These are phyloP conservation scores for Drosophila picticornis DNA, from an alignment of 2,888 invertebrate genomes.

Conservation along the genomic window DNA sequence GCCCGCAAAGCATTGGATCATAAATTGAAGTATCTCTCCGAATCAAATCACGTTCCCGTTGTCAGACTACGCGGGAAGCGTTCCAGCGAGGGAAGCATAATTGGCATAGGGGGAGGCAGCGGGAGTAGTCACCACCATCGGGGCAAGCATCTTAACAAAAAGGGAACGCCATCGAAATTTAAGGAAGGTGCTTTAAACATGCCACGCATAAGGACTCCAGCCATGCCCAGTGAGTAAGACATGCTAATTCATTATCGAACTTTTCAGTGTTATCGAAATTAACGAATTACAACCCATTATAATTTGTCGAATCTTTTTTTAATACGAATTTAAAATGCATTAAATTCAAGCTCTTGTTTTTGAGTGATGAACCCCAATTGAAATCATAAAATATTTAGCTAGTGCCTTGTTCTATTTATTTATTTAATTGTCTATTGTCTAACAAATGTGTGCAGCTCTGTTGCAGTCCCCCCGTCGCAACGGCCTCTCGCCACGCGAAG, in stretches of 20 bases:
- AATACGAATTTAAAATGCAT: no score
- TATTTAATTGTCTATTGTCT: neutral
- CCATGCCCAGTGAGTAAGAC: conserved; percentile 31
- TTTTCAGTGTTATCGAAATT: neutral
- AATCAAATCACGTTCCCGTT: conserved; percentile 8
- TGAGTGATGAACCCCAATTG: neutral
- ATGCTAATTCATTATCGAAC: neutral
- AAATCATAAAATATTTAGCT: neutral
- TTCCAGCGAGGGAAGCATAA: neutral
- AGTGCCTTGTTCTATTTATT: neutral
- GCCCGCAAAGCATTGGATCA: conserved; percentile 32
- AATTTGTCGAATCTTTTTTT: no score
- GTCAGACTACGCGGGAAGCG: no score
- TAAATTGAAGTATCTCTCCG: conserved; percentile 41
- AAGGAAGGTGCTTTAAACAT: conserved; percentile 11
- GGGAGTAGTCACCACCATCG: neutral
- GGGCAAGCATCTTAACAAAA: neutral
- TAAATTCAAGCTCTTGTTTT: no score
- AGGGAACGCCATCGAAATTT: neutral
- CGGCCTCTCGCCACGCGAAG: conserved; percentile 2
- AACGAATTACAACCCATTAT: no score
- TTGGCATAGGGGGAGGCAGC: neutral
- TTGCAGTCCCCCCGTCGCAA: neutral
- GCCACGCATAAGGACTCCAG: conserved; percentile 1
- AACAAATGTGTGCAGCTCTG: neutral